phyloP scores from a whole-genome alignment of 2,888 invertebrate genomes.

The Epistrophe grossulariae region DNA sequence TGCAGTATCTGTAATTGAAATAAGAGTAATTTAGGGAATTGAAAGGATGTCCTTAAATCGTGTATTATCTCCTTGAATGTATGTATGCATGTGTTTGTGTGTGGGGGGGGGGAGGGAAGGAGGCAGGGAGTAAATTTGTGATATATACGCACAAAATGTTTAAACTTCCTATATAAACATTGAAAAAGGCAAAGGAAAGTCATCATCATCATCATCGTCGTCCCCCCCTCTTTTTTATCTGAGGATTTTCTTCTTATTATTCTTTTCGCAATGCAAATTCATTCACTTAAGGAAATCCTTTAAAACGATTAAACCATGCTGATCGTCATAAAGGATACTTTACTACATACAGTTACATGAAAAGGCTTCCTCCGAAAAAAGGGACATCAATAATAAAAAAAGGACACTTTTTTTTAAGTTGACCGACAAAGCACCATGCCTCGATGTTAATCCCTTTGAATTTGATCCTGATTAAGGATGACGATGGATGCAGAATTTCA shows the following conservation, averaged over 20 bases:
- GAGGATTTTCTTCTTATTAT: conserved; percentile 20
- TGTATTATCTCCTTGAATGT: conserved; percentile 27
- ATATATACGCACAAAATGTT: conserved; percentile 48
- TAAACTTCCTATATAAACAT: conserved; percentile 18
- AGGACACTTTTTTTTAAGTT: conserved; percentile 10
- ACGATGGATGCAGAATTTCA: conserved; percentile 10
- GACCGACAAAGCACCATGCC: conserved; percentile 12
- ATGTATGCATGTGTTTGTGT: too few species aligned
- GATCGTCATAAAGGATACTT: conserved; percentile 19
- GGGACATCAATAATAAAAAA: conserved; percentile 33
- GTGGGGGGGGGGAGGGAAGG: too few species aligned
- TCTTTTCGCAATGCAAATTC: conserved; percentile 54
- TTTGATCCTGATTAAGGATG: conserved; percentile 32
- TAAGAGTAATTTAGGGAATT: conserved; percentile 59
- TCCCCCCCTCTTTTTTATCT: conserved; percentile 6
- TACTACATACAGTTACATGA: neutral
- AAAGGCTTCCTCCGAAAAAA: conserved; percentile 24
- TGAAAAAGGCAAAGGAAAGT: conserved; percentile 45
- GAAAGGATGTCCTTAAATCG: conserved; percentile 56
- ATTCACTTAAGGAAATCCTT: conserved; percentile 35
- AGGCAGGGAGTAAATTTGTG: conserved; percentile 4
- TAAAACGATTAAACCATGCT: conserved; percentile 21
- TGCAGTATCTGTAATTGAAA: conserved; percentile 58
- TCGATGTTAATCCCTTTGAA: conserved; percentile 25
- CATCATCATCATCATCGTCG: conserved; percentile 35